Base-by-base conservation (phyloP, 2,797 vertebrate species). In the Manis pentadactyla region DNA sequence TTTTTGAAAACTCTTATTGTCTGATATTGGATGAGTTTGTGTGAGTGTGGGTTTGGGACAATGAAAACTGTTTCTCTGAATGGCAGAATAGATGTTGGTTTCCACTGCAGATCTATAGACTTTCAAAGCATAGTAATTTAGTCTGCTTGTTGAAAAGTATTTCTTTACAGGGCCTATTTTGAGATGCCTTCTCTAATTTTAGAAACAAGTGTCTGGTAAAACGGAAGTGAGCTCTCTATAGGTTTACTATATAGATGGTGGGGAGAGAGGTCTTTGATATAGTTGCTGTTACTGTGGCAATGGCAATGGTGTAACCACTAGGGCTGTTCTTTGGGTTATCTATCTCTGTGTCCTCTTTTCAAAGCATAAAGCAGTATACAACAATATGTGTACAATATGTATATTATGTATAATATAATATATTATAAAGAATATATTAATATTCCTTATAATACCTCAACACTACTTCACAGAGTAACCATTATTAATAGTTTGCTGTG, bases 1-100 rank as follows among this genome's bases (percentile, higher is more conserved):
- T 71, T 88, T 77, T 71, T 7, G 69, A 85, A 59, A 94, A 63
- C 66, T 78, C 46, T 74, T 89, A 78, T 84, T 92, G 34, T n/a
- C 29, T 71, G 23, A 68, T 84, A 55, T 86, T 69, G 39, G 29
- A 42, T 57, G 55, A 19, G 68, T n/a, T 91, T 87, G 87, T 46
- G 25, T 34, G 34, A 39, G 4, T 75, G 2, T 86, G 37, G 69
- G 59, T 39, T 88, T 94, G n/a, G 34, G 37, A 86, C 81, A 84
- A 77, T 42, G 9, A 81, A 85, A 86, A 94, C 25, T 55, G 4
- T 57, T 92, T 90, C 66, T 71, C 34, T 78, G 75, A 90, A 69
- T 61, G 55, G 23, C 4, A 78, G 86, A 77, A 59, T 18, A 61
- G 31, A 18, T 21, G 4, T 3, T 31, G 49, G 7, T 87, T 88